phyloP scores from a whole-genome alignment of 2,888 invertebrate genomes.

The Oeneis ivallda region DNA sequence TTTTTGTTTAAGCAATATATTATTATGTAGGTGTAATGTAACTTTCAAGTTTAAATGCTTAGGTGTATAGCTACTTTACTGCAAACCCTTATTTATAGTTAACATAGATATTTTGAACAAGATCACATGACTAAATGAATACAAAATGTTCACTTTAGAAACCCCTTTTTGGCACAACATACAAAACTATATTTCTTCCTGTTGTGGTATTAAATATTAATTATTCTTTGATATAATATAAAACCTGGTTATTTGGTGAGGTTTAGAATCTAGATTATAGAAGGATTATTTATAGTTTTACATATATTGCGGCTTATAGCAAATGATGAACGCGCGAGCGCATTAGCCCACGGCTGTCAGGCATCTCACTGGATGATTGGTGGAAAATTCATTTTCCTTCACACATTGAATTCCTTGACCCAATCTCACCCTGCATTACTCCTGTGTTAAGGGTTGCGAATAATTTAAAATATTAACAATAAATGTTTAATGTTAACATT shows the following conservation, averaged over 20 bases:
- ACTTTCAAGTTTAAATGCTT: not conserved
- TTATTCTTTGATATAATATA: not conserved
- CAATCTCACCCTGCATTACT: not conserved
- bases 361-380: too few species aligned
- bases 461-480: not conserved
- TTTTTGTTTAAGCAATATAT: not conserved
- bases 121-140: constrained; percentile 15
- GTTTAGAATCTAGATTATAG: not conserved
- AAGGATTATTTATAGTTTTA: constrained; percentile 15
- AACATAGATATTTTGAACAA: constrained; percentile 14
- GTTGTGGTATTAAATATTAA: not conserved
- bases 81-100: not conserved
- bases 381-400: too few species aligned
- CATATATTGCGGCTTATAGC: constrained; percentile 21
- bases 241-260: not conserved
- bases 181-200: constrained; percentile 16
- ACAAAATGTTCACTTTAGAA: constrained; percentile 10
- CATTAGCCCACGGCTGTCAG: too few species aligned
- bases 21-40: not conserved
- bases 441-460: not conserved
- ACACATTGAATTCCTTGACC: not conserved
- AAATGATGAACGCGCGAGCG: not conserved
- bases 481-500: not conserved
- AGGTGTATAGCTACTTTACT: constrained; percentile 12
- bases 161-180: constrained; percentile 21